A percentile compares a stretch with the other conserved stretches of the same genome.
These are phyloP conservation scores for Cephonodes hylas DNA, from an alignment of 2,888 invertebrate genomes.

Conservation along the genomic window DNA sequence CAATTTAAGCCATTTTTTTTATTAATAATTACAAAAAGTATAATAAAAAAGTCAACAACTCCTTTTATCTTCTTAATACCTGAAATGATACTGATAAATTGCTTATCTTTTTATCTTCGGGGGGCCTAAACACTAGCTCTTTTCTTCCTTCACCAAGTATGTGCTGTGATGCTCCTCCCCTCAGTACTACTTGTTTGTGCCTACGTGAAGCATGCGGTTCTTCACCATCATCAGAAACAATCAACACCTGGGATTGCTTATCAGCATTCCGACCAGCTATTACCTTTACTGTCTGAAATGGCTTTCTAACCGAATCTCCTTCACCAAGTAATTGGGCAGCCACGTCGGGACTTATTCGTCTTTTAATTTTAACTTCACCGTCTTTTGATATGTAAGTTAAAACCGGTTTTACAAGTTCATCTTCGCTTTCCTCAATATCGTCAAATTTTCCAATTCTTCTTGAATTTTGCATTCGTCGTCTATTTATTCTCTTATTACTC, in stretches of 20 bases:
- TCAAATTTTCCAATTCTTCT: conserved; percentile 19
- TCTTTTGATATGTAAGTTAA: conserved; percentile 34
- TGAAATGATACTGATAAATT: conserved; percentile 61
- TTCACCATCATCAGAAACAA: conserved; percentile 30
- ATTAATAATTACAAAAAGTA: not conserved
- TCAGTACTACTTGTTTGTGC: conserved; percentile 27
- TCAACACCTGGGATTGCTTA: conserved; percentile 26
- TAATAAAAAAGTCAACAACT: not conserved
- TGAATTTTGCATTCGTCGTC: not conserved
- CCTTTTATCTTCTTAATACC: conserved; percentile 28
- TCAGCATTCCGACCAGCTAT: conserved; percentile 28
- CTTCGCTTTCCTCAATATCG: conserved; percentile 19
- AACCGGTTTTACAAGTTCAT: conserved; percentile 34
- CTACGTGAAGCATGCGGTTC: conserved; percentile 17
- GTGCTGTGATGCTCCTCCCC: conserved; percentile 27
- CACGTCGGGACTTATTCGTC: conserved; percentile 46
- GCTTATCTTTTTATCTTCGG: conserved; percentile 48
- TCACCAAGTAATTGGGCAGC: conserved; percentile 37
- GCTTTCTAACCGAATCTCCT: conserved; percentile 1
- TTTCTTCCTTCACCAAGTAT: conserved; percentile 42
- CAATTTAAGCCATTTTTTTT: not conserved
- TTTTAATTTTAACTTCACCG: conserved; percentile 49
- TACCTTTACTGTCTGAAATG: conserved; percentile 29
- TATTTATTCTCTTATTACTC: conserved; percentile 14
- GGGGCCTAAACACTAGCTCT: conserved; percentile 52